A percentile compares a stretch with the other conserved stretches of the same genome.
Evolutionary conservation across 2,888 invertebrate species (phyloP).

Genomic region (Vannuccia rotundouncinata): DNA sequence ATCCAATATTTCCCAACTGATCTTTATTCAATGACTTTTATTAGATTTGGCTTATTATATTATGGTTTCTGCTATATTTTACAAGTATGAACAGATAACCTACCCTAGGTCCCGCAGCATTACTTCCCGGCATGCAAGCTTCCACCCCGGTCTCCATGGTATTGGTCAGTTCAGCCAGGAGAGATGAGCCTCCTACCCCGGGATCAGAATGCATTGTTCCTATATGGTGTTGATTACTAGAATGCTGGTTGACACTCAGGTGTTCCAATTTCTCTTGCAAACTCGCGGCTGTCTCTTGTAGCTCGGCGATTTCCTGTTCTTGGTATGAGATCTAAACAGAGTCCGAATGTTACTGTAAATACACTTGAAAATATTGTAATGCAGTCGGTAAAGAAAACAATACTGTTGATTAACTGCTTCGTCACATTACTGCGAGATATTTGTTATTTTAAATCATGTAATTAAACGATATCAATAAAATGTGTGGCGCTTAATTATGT

Average conservation of each 20-base stretch:
- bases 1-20: no score
- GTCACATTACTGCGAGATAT: no score
- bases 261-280: slow-evolving; percentile 60
- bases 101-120: background rate
- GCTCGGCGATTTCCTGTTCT: slow-evolving; percentile 64
- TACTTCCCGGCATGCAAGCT: background rate
- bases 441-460: no score
- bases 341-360: background rate
- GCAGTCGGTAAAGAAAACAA: no score
- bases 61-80: no score
- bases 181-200: background rate
- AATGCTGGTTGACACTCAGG: background rate
- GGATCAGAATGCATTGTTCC: background rate
- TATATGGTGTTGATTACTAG: background rate
- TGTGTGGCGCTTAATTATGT: no score
- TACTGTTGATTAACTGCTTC: no score
- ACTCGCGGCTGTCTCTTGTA: slow-evolving; percentile 67
- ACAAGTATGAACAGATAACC: no score
- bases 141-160: background rate
- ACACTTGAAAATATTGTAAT: no score
- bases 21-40: no score
- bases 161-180: background rate
- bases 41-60: no score
- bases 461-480: no score
- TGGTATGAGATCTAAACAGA: slow-evolving; percentile 54